Base-by-base conservation (phyloP, 2,888 invertebrate genomes). In the Conchocele bisecta region DNA sequence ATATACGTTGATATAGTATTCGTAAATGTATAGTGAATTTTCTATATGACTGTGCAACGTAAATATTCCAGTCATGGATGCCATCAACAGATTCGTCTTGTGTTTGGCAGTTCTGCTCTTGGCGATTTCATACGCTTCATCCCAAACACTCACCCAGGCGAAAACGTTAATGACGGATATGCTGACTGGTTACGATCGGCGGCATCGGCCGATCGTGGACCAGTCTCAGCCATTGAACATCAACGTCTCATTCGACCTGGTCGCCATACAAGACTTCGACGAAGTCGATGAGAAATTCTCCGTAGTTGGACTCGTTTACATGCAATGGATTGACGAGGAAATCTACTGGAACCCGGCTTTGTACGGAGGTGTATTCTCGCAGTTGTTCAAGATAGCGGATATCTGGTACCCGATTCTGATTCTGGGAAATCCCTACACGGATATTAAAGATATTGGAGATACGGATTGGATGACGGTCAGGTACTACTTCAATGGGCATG, bases 251-350 rank as follows among this genome's bases (percentile, higher is more conserved):
- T 54, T 72, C 33, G 57, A 67, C 28, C 39, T 72, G 9, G 57
- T 72, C 3, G 72, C 72, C 5, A 46, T 72, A 1, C 66, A 66
- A 17, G 46, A 58, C 13, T 67, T 72, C 20, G 63, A 72, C 53
- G 72, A 72, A 28, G 53, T 72, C 6, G 59, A 17, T 11, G 63
- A 60, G n/a, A 57, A 54, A n/a, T 42, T 73, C 13, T 48, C 67
- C 20, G 28, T 66, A 0, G 67, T 60, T 1, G 72, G 58, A 2
- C 48, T 57, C 17, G 17, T 68, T 20, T 46, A 63, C 3, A 46
- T 68, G 1, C 39, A 15, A 9, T 73, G 67, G 67, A 20, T 3
- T 1, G 66, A 73, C 24, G 59, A 59, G 13, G 33, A 53, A 13
- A 24, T 67, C 7, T 26, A 29, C 7, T 54, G 46, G 53, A 59